Conservation (phyloP, 2,797 vertebrate genomes). For the Anguilla pacifica region DNA sequence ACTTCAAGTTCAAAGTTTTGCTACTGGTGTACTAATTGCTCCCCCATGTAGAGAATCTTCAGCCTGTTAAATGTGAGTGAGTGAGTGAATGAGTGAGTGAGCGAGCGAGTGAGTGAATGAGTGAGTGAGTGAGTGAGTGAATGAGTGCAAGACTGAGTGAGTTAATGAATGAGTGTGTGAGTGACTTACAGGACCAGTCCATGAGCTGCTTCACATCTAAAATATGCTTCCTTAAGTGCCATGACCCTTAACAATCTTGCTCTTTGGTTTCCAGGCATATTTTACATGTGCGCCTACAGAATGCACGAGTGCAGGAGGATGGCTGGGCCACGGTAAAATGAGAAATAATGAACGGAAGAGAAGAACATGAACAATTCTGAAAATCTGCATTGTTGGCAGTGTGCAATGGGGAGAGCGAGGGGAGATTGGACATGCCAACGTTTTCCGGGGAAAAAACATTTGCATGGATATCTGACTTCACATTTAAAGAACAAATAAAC, state of each 20-base stretch:
- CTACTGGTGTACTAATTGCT: too few species aligned
- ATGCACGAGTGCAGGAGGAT: slow-evolving; percentile 81
- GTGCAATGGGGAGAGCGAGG: background rate
- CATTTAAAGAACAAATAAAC: slow-evolving; percentile 24
- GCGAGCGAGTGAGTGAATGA: too few species aligned
- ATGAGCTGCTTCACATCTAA: too few species aligned
- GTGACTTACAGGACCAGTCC: too few species aligned
- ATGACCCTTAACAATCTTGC: background rate
- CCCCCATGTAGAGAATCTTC: too few species aligned
- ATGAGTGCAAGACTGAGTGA: too few species aligned
- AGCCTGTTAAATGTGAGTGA: too few species aligned
- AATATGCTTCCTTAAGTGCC: too few species aligned
- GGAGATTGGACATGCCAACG: background rate
- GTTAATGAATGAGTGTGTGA: too few species aligned
- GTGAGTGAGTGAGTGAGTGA: too few species aligned
- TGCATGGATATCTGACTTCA: background rate
- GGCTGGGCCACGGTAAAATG: slow-evolving; percentile 67
- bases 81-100: too few species aligned
- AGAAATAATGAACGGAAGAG: slow-evolving; percentile 19
- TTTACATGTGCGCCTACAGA: slow-evolving; percentile 87
- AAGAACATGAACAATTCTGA: slow-evolving; percentile 19
- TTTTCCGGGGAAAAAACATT: background rate
- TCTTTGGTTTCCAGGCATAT: slow-evolving; percentile 73
- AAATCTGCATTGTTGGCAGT: background rate
- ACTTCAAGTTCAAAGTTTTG: too few species aligned